These are phyloP conservation scores for Pagetopsis macropterus DNA, from an alignment of 2,797 vertebrate genomes.

Conservation along the genomic window DNA sequence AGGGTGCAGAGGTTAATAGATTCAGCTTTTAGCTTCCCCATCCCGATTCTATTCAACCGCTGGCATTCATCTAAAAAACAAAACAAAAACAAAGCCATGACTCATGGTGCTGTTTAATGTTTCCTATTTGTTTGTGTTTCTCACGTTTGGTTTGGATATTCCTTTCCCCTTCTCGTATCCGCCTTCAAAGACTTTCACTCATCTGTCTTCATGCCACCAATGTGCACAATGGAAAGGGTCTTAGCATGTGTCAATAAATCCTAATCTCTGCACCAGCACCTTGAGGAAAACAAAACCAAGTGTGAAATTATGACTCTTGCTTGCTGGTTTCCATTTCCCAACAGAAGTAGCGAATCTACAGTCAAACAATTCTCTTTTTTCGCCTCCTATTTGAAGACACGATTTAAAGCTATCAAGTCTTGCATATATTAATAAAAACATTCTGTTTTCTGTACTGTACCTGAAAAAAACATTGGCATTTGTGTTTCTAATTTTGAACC, in stretches of 20 bases:
- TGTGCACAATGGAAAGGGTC: conserved; percentile 35
- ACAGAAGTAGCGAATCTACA: conserved; percentile 12
- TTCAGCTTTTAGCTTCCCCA: conserved; percentile 15
- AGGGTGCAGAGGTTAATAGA: conserved; percentile 17
- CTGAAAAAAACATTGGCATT: not conserved
- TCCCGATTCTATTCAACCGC: conserved; percentile 35
- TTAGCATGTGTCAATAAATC: conserved; percentile 47
- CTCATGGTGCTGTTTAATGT: not conserved
- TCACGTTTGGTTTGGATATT: not conserved
- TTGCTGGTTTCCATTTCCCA: conserved; percentile 28
- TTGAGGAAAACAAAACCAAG: not conserved
- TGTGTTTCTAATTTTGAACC: conserved; percentile 6
- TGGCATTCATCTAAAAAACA: conserved; percentile 8
- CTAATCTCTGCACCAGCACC: conserved; percentile 27
- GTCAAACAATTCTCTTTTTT: not conserved
- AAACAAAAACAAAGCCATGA: not conserved
- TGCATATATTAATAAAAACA: not conserved
- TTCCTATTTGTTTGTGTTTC: not conserved
- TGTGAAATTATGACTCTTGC: conserved; percentile 13
- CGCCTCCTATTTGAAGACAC: conserved; percentile 1
- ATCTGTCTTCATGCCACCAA: conserved; percentile 24
- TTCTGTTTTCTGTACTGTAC: not conserved
- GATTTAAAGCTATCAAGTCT: not conserved
- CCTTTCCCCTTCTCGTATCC: not conserved
- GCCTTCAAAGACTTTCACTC: not conserved